These are phyloP conservation scores for Microctonus brassicae DNA, from an alignment of 2,888 invertebrate species.

Conservation along the genomic window DNA sequence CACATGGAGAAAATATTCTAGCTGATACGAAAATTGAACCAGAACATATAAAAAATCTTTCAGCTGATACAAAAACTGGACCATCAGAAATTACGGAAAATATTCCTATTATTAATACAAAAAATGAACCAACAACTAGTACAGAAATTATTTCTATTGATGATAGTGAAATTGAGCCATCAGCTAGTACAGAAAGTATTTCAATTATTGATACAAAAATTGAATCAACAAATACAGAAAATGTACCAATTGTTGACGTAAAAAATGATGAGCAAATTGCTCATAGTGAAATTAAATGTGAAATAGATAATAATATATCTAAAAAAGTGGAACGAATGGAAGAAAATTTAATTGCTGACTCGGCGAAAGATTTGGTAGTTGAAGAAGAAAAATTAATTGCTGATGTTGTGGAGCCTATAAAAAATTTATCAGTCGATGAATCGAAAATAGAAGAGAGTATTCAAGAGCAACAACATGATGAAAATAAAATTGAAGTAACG, in stretches of 20 bases:
- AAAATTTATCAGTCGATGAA: background rate
- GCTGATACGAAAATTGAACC: no score
- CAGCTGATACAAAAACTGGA: no score
- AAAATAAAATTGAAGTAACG: background rate
- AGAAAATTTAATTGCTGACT: background rate
- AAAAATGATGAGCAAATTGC: slow-evolving; percentile 24
- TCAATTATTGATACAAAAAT: background rate
- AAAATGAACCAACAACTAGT: no score
- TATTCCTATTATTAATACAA: no score
- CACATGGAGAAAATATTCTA: no score
- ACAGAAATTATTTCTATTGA: no score
- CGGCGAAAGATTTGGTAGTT: background rate
- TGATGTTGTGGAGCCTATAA: background rate
- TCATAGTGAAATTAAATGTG: slow-evolving; percentile 22
- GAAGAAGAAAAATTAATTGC: slow-evolving; percentile 8
- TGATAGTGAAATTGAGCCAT: background rate
- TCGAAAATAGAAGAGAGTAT: slow-evolving; percentile 32
- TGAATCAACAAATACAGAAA: no score
- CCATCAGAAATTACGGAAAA: no score
- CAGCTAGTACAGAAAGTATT: background rate
- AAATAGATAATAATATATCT: slow-evolving; percentile 15
- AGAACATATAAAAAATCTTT: no score
- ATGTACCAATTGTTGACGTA: no score
- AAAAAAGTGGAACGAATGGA: slow-evolving; percentile 68
- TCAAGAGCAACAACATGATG: slow-evolving; percentile 10